phyloP scores from a whole-genome alignment of 2,113 vertebrate genomes.

The Mirza zaza region DNA sequence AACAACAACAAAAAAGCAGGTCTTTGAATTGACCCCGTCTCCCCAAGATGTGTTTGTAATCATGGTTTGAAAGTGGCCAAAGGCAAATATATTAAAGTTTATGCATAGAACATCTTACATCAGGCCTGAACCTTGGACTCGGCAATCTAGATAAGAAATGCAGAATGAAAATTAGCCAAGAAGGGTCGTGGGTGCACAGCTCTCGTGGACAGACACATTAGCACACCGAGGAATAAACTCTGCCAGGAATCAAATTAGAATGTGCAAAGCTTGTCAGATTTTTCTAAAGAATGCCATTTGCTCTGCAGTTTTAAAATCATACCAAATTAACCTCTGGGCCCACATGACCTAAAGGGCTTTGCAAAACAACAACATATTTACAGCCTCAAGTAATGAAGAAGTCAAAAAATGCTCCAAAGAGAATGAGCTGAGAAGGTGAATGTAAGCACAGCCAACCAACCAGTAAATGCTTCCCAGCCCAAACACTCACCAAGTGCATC shows the following conservation, averaged over 20 bases:
- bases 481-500: neutral
- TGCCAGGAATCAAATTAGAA: constrained; percentile 83
- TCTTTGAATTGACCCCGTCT: constrained; percentile 30
- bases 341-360: constrained; percentile 71
- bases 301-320: constrained; percentile 82
- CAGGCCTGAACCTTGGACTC: constrained; percentile 71
- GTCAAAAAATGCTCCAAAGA: constrained; percentile 55
- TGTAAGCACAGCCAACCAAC: constrained; percentile 55
- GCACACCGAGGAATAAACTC: constrained; percentile 71
- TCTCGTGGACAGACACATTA: constrained; percentile 77
- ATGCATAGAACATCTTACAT: constrained; percentile 72
- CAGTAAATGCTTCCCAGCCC: constrained; percentile 31
- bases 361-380: constrained; percentile 81
- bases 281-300: constrained; percentile 81
- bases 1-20: neutral
- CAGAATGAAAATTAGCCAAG: constrained; percentile 80
- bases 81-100: constrained; percentile 73
- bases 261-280: constrained; percentile 81
- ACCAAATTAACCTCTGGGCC: constrained; percentile 81
- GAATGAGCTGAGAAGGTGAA: constrained; percentile 64
- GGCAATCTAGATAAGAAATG: constrained; percentile 78
- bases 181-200: constrained; percentile 73
- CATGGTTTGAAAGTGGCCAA: constrained; percentile 53
- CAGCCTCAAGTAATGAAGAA: constrained; percentile 76
- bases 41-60: constrained; percentile 61